A percentile compares a stretch with the other conserved stretches of the same genome.
Evolutionary conservation across 2,797 vertebrate genomes (phyloP).

Genomic region (Austrolebias charrua): DNA sequence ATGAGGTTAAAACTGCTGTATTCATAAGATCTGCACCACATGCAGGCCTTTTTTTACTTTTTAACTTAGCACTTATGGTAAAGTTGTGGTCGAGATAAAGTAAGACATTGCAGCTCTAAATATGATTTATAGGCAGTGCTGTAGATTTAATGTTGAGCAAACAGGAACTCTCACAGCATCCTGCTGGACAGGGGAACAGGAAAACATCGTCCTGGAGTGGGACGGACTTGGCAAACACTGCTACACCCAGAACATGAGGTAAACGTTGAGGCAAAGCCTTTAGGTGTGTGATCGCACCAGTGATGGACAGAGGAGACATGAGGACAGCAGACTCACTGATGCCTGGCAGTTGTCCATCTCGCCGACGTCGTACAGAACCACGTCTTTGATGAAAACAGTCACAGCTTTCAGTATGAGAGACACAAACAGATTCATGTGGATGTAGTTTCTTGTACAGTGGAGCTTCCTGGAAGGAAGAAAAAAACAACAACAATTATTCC

Average conservation of each 20-base stretch:
- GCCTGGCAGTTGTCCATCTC: constrained; percentile 82
- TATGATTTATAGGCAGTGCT: constrained; percentile 55
- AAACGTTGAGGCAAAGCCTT: constrained; percentile 53
- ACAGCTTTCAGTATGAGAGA: constrained; percentile 93
- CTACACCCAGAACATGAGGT: constrained; percentile 62
- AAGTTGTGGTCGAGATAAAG: constrained; percentile 9
- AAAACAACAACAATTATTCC: constrained; percentile 7
- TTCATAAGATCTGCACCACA: not conserved
- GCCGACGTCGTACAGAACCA: constrained; percentile 83
- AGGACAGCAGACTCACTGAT: constrained; percentile 81
- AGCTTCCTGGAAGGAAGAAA: constrained; percentile 90
- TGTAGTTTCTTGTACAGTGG: constrained; percentile 95
- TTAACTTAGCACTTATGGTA: not conserved
- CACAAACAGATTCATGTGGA: constrained; percentile 95
- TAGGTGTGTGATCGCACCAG: constrained; percentile 24
- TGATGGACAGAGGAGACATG: constrained; percentile 2
- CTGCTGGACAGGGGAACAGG: constrained; percentile 56
- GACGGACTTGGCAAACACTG: constrained; percentile 70
- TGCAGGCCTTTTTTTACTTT: constrained; percentile 2
- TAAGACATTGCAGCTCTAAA: constrained; percentile 11
- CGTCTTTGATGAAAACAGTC: constrained; percentile 91
- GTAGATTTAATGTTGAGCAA: constrained; percentile 63
- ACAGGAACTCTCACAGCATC: constrained; percentile 68
- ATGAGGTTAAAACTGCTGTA: constrained; percentile 7
- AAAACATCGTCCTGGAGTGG: constrained; percentile 36